Evolutionary conservation across 1,140 invertebrate species (phyloP).

Genomic region (Drosophila bocqueti): DNA sequence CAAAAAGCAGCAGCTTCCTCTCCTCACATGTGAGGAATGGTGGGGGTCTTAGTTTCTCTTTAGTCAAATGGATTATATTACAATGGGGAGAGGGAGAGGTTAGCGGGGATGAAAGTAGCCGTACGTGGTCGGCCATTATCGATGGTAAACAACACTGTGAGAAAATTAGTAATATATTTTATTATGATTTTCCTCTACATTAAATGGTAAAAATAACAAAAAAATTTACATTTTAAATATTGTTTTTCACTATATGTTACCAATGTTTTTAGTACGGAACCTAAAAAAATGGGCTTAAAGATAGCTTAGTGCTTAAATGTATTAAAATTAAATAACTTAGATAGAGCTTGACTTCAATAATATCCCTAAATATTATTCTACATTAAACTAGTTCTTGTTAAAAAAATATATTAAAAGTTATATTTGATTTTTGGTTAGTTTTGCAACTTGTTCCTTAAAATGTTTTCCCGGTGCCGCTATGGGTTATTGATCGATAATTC

Average conservation of each 20-base stretch:
- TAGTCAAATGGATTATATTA: conserved; percentile 77
- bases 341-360: too few species aligned
- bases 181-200: too few species aligned
- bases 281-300: too few species aligned
- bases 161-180: not conserved
- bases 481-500: conserved; percentile 81
- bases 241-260: too few species aligned
- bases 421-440: not conserved
- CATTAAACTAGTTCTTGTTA: too few species aligned
- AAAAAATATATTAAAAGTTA: not conserved
- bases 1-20: conserved; percentile 46
- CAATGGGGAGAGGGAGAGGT: not conserved
- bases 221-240: too few species aligned
- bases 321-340: too few species aligned
- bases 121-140: conserved; percentile 54
- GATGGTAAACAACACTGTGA: conserved; percentile 37
- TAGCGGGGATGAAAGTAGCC: not conserved
- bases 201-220: too few species aligned
- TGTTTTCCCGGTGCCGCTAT: conserved; percentile 34
- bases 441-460: too few species aligned
- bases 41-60: conserved; percentile 58
- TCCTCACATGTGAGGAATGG: conserved; percentile 5
- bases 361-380: too few species aligned
- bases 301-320: too few species aligned
- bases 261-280: too few species aligned